A percentile compares a stretch with the other conserved stretches of the same genome.
phyloP scores from a whole-genome alignment of 1,140 invertebrate species.

The Pachypsylla venusta region DNA sequence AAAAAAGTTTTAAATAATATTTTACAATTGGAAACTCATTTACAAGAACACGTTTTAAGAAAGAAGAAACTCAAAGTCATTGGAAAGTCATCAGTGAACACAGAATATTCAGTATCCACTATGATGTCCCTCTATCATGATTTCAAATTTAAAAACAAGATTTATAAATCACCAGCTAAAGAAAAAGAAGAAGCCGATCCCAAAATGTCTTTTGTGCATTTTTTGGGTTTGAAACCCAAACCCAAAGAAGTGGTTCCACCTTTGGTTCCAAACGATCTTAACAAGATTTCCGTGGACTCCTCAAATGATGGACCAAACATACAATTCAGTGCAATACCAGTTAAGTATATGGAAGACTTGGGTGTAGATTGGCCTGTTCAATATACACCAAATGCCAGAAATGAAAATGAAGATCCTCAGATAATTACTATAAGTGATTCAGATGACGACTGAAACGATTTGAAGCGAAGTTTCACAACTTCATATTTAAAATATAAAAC shows the following conservation, averaged over 20 bases:
- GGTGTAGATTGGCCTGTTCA: not conserved
- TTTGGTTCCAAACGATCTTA: not conserved
- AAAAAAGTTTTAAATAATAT: not conserved
- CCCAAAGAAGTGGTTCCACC: not conserved
- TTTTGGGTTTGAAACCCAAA: not conserved
- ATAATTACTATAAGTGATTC: not conserved
- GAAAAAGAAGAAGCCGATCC: not conserved
- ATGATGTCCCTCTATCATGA: constrained; percentile 5
- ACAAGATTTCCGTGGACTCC: not conserved
- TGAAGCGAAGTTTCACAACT: too few species aligned
- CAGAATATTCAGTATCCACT: not conserved
- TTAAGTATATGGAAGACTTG: not conserved
- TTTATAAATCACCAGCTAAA: not conserved
- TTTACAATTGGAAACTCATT: not conserved
- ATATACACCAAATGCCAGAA: not conserved
- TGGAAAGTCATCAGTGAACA: not conserved
- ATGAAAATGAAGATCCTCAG: too few species aligned
- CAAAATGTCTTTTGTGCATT: not conserved
- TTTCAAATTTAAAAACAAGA: not conserved
- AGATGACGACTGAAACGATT: constrained; percentile 4
- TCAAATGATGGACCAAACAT: not conserved
- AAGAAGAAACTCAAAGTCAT: not conserved
- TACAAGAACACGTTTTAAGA: not conserved
- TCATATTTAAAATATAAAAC: too few species aligned
- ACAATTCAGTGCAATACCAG: not conserved